A percentile compares a stretch with the other conserved stretches of the same genome.
Conservation (phyloP, 2,888 invertebrate genomes). For the Nemotelus nigrinus region DNA sequence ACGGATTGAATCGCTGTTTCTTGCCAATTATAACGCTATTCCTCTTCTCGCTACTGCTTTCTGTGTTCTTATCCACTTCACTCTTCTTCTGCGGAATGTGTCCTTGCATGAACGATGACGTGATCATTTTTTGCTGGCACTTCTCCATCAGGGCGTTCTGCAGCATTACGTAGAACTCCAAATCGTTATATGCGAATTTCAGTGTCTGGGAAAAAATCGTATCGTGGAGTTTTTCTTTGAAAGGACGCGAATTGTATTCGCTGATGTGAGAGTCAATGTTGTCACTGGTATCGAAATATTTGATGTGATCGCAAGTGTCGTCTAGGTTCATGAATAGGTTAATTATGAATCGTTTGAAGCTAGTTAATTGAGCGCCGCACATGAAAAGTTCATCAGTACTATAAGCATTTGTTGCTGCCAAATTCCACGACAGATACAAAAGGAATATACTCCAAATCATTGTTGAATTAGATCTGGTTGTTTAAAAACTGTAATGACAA, state of each 20-base stretch:
- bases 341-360: slow-evolving; percentile 60
- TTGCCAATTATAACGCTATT: slow-evolving; percentile 62
- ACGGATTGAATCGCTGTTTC: slow-evolving; percentile 64
- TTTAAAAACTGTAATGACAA: not conserved
- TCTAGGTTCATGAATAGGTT: slow-evolving; percentile 62
- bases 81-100: not conserved
- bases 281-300: not conserved
- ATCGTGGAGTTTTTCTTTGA: slow-evolving; percentile 13
- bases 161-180: slow-evolving; percentile 59
- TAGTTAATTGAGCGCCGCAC: slow-evolving; percentile 60
- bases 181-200: slow-evolving; percentile 56
- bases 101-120: not conserved
- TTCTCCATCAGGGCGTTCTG: slow-evolving; percentile 60
- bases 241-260: not conserved
- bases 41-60: slow-evolving; percentile 56
- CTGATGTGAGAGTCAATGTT: not conserved
- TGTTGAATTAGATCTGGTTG: not conserved
- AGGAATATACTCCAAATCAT: slow-evolving; percentile 1
- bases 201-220: slow-evolving; percentile 12
- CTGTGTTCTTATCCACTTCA: not conserved
- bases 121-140: slow-evolving; percentile 53
- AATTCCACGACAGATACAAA: not conserved
- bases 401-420: not conserved
- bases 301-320: slow-evolving; percentile 59
- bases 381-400: slow-evolving; percentile 41